These are phyloP conservation scores for Actias luna DNA, from an alignment of 2,888 invertebrate species.

Conservation along the genomic window DNA sequence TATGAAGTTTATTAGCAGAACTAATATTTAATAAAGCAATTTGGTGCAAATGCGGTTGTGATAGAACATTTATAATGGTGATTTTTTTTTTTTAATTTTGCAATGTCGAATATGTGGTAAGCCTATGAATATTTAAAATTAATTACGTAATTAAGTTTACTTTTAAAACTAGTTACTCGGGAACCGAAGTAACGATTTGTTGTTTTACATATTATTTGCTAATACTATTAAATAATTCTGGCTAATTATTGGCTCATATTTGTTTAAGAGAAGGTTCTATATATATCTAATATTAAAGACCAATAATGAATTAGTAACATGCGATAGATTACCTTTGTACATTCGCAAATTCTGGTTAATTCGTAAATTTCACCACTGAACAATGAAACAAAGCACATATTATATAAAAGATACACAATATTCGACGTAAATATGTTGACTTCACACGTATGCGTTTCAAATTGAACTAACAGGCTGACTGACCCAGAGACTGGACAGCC, in stretches of 20 bases:
- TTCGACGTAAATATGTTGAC: slow-evolving; percentile 43
- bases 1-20: too few relatives aligned
- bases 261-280: neutral
- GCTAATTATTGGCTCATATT: neutral
- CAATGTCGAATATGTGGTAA: too few relatives aligned
- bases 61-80: too few relatives aligned
- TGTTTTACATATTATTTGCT: neutral
- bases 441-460: slow-evolving; percentile 73
- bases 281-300: neutral
- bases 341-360: slow-evolving; percentile 9
- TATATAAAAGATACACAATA: slow-evolving; percentile 8
- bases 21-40: too few relatives aligned
- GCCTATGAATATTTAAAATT: too few relatives aligned
- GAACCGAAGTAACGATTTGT: too few relatives aligned
- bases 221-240: neutral
- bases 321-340: neutral
- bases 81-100: too few relatives aligned
- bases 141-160: neutral
- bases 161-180: neutral
- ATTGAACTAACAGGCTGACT: slow-evolving; percentile 70
- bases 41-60: too few relatives aligned
- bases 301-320: neutral
- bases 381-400: slow-evolving; percentile 3
- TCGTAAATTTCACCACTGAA: neutral
- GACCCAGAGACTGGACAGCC: slow-evolving; percentile 47